A percentile compares a stretch with the other conserved stretches of the same genome.
Conservation (phyloP, 2,888 invertebrate genomes). For the Enoplolaimus lenunculus region DNA sequence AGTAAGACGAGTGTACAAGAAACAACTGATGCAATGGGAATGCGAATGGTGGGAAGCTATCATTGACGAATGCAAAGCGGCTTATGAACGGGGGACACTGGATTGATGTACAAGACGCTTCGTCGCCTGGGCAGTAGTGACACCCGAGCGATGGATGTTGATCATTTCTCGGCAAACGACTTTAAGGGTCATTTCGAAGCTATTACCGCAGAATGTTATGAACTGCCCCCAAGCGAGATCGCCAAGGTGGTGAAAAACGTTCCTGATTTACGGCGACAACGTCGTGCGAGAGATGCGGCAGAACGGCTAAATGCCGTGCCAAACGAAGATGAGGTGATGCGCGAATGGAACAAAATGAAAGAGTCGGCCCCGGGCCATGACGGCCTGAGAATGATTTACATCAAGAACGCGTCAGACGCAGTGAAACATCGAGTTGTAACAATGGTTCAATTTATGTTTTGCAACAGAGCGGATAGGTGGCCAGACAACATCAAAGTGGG, state of each 20-base stretch:
- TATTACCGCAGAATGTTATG: background rate
- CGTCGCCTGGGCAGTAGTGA: background rate
- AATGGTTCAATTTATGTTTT: slow-evolving; percentile 5
- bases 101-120: slow-evolving; percentile 4
- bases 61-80: background rate
- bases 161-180: background rate
- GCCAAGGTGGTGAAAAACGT: background rate
- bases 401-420: background rate
- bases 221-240: background rate
- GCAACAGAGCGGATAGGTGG: slow-evolving; percentile 7
- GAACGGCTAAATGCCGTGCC: background rate
- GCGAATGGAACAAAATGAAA: background rate
- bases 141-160: background rate
- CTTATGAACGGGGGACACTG: background rate
- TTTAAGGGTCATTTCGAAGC: slow-evolving; percentile 6
- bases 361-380: slow-evolving; percentile 7
- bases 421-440: background rate
- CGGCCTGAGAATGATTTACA: background rate
- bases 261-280: background rate
- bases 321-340: background rate
- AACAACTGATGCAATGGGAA: slow-evolving; percentile 2
- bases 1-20: slow-evolving; percentile 6
- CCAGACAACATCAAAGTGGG: slow-evolving; percentile 5
- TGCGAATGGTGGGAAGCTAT: slow-evolving; percentile 9
- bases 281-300: background rate